These are phyloP conservation scores for Monarcha castaneiventris DNA, from an alignment of 2,113 vertebrate species.

Conservation along the genomic window DNA sequence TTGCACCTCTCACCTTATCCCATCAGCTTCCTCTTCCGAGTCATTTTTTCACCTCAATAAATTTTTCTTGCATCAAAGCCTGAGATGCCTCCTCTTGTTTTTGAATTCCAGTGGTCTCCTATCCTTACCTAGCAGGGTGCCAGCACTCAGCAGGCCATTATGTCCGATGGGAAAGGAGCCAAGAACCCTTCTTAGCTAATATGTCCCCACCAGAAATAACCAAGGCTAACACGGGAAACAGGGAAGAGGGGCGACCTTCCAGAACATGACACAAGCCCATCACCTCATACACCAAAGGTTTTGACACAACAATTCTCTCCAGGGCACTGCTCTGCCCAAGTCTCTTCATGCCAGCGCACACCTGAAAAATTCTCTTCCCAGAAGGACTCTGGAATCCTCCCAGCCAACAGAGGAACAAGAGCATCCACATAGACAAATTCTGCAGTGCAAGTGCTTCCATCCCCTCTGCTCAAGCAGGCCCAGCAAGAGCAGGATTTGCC, in stretches of 20 bases:
- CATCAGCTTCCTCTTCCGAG: neutral
- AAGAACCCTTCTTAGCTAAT: fast-evolving
- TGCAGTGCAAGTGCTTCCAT: fast-evolving
- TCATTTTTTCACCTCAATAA: neutral
- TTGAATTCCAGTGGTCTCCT: fast-evolving
- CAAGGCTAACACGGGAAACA: fast-evolving
- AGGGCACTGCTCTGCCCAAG: fast-evolving
- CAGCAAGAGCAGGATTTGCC: neutral
- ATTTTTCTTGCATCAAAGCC: neutral
- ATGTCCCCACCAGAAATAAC: fast-evolving
- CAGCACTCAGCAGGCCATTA: fast-evolving
- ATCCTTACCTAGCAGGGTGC: fast-evolving
- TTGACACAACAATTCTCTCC: neutral
- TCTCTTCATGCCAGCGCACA: fast-evolving
- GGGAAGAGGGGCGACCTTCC: fast-evolving
- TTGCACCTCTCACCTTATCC: neutral
- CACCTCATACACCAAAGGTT: neutral
- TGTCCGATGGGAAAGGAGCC: fast-evolving
- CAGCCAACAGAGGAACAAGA: fast-evolving
- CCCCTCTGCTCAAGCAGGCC: fast-evolving
- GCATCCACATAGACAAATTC: neutral
- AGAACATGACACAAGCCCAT: no score
- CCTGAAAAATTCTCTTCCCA: no score
- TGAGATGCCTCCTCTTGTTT: neutral
- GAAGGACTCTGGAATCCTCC: fast-evolving